These are phyloP conservation scores for Pomatorhinus ruficollis DNA, from an alignment of 2,113 vertebrate genomes.

Conservation along the genomic window DNA sequence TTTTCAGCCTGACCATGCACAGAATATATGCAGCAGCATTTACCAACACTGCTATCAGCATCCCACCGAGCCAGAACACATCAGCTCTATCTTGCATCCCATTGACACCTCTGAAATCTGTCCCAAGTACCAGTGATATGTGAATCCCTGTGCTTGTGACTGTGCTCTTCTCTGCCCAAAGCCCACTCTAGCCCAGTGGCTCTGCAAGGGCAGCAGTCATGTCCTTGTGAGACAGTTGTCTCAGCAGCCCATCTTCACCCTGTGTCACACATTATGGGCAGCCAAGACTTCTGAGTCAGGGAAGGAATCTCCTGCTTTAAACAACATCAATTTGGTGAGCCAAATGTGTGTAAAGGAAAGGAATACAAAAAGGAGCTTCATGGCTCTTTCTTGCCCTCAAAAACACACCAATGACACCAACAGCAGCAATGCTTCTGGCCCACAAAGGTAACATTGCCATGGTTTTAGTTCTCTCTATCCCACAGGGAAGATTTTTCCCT, in stretches of 20 bases:
- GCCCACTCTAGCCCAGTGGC: neutral
- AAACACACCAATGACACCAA: neutral
- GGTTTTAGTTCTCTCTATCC: neutral
- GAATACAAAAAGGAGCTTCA: neutral
- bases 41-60: neutral
- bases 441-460: neutral
- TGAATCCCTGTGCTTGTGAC: neutral
- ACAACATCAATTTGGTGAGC: neutral
- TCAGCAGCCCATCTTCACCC: neutral
- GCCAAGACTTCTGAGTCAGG: neutral
- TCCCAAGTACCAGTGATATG: neutral
- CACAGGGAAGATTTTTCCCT: neutral
- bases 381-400: neutral
- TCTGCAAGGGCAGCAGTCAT: neutral
- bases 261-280: rapidly evolving
- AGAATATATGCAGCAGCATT: neutral
- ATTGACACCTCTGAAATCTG: neutral
- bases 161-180: neutral
- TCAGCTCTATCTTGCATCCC: neutral
- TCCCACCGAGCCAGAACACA: neutral
- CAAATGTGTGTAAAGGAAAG: neutral
- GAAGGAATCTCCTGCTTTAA: neutral
- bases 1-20: neutral
- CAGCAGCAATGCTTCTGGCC: neutral
- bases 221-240: neutral